Conservation (phyloP, 92 coral and sea anemone species). For the Palythoa caribaeorum region DNA sequence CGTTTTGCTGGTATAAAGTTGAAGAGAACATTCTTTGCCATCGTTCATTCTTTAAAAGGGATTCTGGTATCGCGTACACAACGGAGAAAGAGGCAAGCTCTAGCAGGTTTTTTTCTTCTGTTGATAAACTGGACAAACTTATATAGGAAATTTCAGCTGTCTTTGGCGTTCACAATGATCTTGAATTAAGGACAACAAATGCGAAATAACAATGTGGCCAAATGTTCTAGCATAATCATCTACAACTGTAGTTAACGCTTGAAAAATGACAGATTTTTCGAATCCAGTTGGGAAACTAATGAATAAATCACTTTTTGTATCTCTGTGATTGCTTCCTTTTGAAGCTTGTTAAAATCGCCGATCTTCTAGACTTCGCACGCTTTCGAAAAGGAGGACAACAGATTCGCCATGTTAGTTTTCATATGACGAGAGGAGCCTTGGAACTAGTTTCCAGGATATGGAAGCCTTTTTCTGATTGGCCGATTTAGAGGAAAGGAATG, state of each 20-base stretch:
- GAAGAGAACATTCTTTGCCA: too few relatives aligned
- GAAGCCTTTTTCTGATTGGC: not conserved
- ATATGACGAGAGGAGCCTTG: not conserved
- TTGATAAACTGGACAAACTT: too few relatives aligned
- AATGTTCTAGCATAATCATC: not conserved
- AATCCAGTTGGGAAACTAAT: conserved; percentile 2
- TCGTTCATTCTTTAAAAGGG: too few relatives aligned
- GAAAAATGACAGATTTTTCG: conserved; percentile 1
- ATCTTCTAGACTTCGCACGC: not conserved
- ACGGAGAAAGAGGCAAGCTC: too few relatives aligned
- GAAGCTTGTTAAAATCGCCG: conserved; percentile 4
- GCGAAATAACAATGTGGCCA: not conserved
- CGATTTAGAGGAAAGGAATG: not conserved
- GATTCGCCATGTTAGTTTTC: conserved; percentile 7
- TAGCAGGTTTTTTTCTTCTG: too few relatives aligned
- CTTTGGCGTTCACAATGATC: not conserved
- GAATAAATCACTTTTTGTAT: not conserved
- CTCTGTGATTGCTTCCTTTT: conserved; percentile 6
- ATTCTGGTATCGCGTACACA: too few relatives aligned
- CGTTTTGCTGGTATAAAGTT: too few relatives aligned
- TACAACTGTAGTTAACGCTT: not conserved
- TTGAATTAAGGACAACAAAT: not conserved
- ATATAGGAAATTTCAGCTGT: not conserved
- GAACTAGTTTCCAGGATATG: not conserved
- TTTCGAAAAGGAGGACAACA: conserved; percentile 4